Evolutionary conservation across 2,797 vertebrate genomes (phyloP).

Genomic region (Tympanoctomys barrerae): DNA sequence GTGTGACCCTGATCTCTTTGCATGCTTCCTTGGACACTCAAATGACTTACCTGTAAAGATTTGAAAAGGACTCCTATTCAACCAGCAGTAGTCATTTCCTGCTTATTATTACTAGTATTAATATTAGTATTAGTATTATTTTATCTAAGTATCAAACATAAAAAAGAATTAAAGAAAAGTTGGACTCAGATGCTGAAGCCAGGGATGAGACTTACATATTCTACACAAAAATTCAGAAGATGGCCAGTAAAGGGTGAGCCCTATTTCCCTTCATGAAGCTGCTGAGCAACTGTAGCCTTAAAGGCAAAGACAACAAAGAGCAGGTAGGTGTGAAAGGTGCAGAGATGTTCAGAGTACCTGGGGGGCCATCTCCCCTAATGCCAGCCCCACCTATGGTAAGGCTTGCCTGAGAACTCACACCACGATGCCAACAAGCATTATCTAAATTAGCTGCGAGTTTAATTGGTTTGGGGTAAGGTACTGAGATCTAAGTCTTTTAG

Average conservation of each 20-base stretch:
- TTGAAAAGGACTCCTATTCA: background rate
- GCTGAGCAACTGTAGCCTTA: background rate
- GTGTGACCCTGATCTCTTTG: background rate
- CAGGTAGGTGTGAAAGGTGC: background rate
- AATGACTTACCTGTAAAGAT: background rate
- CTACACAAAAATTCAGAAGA: background rate
- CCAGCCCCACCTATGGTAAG: background rate
- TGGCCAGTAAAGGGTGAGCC: background rate
- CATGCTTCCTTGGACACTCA: background rate
- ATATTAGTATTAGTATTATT: background rate
- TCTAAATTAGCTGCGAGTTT: slow-evolving; percentile 28
- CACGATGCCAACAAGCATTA: slow-evolving; percentile 4
- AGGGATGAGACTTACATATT: background rate
- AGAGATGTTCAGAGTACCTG: background rate
- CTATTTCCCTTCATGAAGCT: background rate
- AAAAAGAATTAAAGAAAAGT: background rate
- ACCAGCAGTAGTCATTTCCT: background rate
- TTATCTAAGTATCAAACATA: background rate
- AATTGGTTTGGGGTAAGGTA: background rate
- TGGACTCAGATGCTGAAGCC: background rate
- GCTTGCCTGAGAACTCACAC: background rate
- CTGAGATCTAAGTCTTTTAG: background rate
- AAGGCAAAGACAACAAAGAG: background rate
- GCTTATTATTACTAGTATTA: background rate
- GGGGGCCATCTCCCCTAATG: background rate